Conservation (phyloP, 2,113 vertebrate genomes). For the Trogon surrucura region DNA sequence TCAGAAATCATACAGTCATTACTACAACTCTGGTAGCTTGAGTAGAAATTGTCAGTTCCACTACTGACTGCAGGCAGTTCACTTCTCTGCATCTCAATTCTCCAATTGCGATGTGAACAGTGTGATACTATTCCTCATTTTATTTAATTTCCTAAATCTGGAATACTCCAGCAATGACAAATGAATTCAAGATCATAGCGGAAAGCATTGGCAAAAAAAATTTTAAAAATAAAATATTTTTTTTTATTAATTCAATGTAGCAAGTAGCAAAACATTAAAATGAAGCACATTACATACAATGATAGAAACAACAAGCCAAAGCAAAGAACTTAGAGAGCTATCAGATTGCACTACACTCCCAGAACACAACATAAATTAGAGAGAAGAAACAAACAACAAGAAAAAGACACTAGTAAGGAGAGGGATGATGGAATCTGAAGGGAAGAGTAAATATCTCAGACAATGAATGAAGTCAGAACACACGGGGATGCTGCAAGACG, state of each 20-base stretch:
- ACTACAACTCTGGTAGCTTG: neutral
- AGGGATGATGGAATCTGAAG: neutral
- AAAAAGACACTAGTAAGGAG: neutral
- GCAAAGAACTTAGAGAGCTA: neutral
- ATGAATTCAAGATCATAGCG: neutral
- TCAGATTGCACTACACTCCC: neutral
- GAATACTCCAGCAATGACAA: neutral
- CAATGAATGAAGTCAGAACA: neutral
- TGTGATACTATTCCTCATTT: neutral
- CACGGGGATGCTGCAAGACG: neutral
- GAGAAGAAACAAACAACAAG: neutral
- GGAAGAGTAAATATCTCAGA: neutral
- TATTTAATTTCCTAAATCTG: neutral
- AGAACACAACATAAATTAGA: neutral
- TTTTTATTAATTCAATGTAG: neutral
- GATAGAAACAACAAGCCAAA: neutral
- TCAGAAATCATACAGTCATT: neutral
- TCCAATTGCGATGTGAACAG: neutral
- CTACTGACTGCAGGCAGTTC: neutral
- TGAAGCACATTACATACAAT: neutral
- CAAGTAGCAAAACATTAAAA: neutral
- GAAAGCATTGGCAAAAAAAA: neutral
- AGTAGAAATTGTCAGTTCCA: neutral
- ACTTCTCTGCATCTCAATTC: neutral
- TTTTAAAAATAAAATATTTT: neutral